These are phyloP conservation scores for Smittia aterrima DNA, from an alignment of 2,888 invertebrate species.

Conservation along the genomic window DNA sequence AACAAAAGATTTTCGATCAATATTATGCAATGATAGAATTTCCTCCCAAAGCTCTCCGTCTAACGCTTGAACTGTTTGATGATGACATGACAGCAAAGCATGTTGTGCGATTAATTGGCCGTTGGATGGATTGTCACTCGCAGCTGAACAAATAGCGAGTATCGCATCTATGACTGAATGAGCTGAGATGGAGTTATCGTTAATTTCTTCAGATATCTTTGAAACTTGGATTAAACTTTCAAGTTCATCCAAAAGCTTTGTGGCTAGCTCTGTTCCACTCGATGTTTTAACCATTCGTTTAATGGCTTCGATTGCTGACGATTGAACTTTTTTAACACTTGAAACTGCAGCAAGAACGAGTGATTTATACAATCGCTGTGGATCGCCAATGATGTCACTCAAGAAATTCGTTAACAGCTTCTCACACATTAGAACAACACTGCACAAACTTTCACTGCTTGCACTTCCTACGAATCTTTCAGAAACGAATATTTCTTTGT, in stretches of 20 bases:
- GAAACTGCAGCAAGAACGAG: slow-evolving; percentile 68
- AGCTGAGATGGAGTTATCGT: slow-evolving; percentile 46
- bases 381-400: slow-evolving; percentile 64
- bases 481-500: slow-evolving; percentile 76
- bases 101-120: slow-evolving; percentile 63
- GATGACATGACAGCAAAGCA: slow-evolving; percentile 70
- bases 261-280: slow-evolving; percentile 63
- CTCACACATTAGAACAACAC: slow-evolving; percentile 72
- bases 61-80: slow-evolving; percentile 64
- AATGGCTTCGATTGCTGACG: slow-evolving; percentile 61
- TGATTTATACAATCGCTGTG: slow-evolving; percentile 68
- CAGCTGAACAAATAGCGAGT: slow-evolving; percentile 46
- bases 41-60: slow-evolving; percentile 68
- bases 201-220: slow-evolving; percentile 54
- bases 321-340: slow-evolving; percentile 62
- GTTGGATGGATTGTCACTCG: slow-evolving; percentile 52
- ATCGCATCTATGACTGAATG: slow-evolving; percentile 49
- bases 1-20: slow-evolving; percentile 62
- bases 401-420: slow-evolving; percentile 68
- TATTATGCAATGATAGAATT: slow-evolving; percentile 53
- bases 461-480: slow-evolving; percentile 76
- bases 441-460: slow-evolving; percentile 67
- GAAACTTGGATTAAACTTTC: slow-evolving; percentile 64
- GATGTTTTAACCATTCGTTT: slow-evolving; percentile 61
- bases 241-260: slow-evolving; percentile 65